These are phyloP conservation scores for Salvelinus sp. DNA, from an alignment of 2,113 vertebrate species.

Conservation along the genomic window DNA sequence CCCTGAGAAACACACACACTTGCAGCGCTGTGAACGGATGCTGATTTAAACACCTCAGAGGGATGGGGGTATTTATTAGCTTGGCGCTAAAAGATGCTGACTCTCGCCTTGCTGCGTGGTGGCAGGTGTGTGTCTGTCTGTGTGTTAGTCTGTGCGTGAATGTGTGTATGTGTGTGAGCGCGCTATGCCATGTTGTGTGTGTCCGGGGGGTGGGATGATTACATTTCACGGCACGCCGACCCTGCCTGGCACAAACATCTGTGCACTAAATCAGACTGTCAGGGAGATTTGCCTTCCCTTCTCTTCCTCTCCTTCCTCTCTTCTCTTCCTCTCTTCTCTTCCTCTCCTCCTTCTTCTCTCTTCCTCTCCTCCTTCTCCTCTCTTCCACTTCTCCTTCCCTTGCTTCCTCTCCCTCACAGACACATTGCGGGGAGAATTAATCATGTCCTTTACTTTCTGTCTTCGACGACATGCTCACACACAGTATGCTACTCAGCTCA, in stretches of 20 bases:
- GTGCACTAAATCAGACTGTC: constrained; percentile 30
- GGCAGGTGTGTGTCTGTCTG: constrained; percentile 17
- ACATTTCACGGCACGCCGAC: constrained; percentile 17
- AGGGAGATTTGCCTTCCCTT: not conserved
- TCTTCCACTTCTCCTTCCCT: not conserved
- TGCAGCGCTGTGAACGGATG: not conserved
- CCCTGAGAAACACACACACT: not conserved
- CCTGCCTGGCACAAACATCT: constrained; percentile 24
- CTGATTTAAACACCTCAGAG: constrained; percentile 10
- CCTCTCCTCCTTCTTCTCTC: constrained; percentile 1
- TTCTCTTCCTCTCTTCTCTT: not conserved
- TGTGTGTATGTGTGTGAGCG: constrained; percentile 6
- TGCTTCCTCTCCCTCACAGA: not conserved
- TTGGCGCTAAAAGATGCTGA: constrained; percentile 51
- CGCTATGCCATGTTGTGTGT: constrained; percentile 19
- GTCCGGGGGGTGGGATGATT: constrained; percentile 11
- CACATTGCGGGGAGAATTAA: not conserved
- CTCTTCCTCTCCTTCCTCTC: not conserved
- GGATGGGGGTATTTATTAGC: constrained; percentile 46
- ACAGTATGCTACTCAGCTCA: not conserved
- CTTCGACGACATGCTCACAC: not conserved
- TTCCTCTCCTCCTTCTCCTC: not conserved
- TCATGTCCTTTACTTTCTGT: not conserved
- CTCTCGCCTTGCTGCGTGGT: constrained; percentile 29
- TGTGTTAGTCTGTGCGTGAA: constrained; percentile 8